Evolutionary conservation across 35 echinoderm and acorn worm genomes (phyloP), one percentile per base, ranked within the genome.

Genomic region (Lytechinus variegatus): DNA sequence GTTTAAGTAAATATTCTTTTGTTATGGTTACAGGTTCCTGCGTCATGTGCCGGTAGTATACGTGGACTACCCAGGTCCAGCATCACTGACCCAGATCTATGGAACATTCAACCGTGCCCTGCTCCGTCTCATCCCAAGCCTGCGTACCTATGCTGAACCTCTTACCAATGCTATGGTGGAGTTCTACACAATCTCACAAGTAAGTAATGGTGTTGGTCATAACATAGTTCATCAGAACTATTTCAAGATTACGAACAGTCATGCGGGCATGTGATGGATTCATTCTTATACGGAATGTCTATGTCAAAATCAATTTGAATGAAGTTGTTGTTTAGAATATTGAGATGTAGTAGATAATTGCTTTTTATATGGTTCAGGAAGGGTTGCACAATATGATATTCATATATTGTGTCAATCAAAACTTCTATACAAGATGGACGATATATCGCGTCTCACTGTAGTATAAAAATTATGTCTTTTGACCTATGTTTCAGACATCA

Each of bases 11-110:
- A 56, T 56, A 0, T 13, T 58, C 1, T 58, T 58, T 58, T 9
- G 56, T 58, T 79, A 16, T 79, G 19, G 19, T 79, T 24, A 79
- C 71, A 97, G 97, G 86, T 99, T 98, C 92, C 56, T 99, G 54
- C 98, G 98, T 27, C 98, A 99, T 89, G 98, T 98, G 9, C 97
- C 98, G 21, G 96, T 98, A 10, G 98, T 99, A 87, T 99, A 99
- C 55, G 98, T 99, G 61, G 98, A 99, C 95, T 98, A 99, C 61
- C 98, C 97, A 1, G 98, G 98, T 14, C 96, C 96, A 28, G 89
- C 96, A 9, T 99, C 98, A 9, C 95, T 99, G 28, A 95, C 95
- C 54, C 98, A 99, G 95, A 99, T 99, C 95, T 99, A 99, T 61
- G 98, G 98, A 3, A 98, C 97, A 0, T 98, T 98, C 95, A 98